Percentiles rank a stretch among this genome's conserved stretches.
These are phyloP conservation scores for Hippocampus barbouri DNA, from an alignment of 2,113 vertebrate species.

Conservation along the genomic window DNA sequence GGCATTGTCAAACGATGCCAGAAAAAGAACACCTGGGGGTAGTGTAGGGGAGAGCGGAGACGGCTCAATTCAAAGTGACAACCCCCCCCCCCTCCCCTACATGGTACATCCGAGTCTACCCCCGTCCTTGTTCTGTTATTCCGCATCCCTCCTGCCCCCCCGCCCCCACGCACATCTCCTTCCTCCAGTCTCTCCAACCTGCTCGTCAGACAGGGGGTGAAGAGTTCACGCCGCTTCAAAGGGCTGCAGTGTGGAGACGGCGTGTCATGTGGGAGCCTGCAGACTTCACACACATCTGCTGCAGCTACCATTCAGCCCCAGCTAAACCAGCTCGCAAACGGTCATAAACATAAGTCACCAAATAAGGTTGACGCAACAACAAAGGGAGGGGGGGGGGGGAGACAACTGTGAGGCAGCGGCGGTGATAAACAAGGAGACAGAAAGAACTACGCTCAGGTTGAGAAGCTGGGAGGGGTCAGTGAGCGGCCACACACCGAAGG, in stretches of 20 bases:
- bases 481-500: conserved; percentile 55
- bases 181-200: conserved; percentile 66
- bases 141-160: conserved; percentile 53
- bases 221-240: conserved; percentile 74
- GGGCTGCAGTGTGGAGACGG: conserved; percentile 69
- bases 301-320: conserved; percentile 66
- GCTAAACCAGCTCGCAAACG: conserved; percentile 40
- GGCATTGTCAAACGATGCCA: conserved; percentile 37
- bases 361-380: conserved; percentile 18
- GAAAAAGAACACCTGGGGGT: conserved; percentile 53
- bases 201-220: conserved; percentile 72
- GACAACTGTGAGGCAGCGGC: not conserved
- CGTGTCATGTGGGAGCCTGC: conserved; percentile 71
- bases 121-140: conserved; percentile 55
- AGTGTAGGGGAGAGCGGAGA: conserved; percentile 35
- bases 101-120: conserved; percentile 42
- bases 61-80: conserved; percentile 62
- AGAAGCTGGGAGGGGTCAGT: conserved; percentile 42
- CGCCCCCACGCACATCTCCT: conserved; percentile 15
- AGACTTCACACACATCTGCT: conserved; percentile 68
- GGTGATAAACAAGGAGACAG: conserved; percentile 14
- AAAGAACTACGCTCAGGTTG: conserved; percentile 7
- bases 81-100: conserved; percentile 38
- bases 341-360: conserved; percentile 36
- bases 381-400: not conserved